Base-by-base conservation (phyloP, 2,113 vertebrate genomes). In the Odontophorus gujanensis region DNA sequence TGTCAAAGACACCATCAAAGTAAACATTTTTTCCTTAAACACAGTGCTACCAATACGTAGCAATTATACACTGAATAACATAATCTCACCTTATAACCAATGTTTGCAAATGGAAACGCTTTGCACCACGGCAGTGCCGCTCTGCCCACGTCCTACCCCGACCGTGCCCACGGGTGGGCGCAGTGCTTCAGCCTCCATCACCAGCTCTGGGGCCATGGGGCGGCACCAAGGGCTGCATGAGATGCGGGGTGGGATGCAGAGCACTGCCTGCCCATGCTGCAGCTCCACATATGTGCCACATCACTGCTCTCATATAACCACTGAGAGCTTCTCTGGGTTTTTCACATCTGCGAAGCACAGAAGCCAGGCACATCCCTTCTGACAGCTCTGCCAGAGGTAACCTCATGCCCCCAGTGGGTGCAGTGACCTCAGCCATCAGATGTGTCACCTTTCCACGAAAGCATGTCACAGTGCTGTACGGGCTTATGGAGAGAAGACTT, bases 221-320 rank as follows among this genome's bases (percentile, higher is more conserved):
- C 8, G 15, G 26, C 51, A 53, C 51, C 9, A 26, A 53, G 26
- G 26, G 51, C 51, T 28, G 26, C 15, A 25, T 30, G 26, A 53
- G 51, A 53, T 30, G 51, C 26, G 6, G 26, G 15, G 26, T 17
- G 51, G 51, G 26, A 53, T 53, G 51, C 26, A 53, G 26, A 30
- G 16, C 51, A 3, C 55, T 6, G 67, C 75, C 9, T n/a, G 45
- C 51, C 51, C 5, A 26, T 36, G 15, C 0, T 1, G 48, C 45
- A 62, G 0, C 87, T 92, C 5, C 8, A 53, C 53, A 59, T 72
- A 63, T 2, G 0, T 1, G 4, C 47, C 47, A 78, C 47, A 6
- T 47, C 38, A 7, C 0, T 0, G 0, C 8, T 0, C 0, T 10
- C 18, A 9, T 12, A 53, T 0, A 21, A 16, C 3, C 7, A 2